Base-by-base conservation (phyloP, 1,140 invertebrate genomes). In the Rhynchophorus ferrugineus region DNA sequence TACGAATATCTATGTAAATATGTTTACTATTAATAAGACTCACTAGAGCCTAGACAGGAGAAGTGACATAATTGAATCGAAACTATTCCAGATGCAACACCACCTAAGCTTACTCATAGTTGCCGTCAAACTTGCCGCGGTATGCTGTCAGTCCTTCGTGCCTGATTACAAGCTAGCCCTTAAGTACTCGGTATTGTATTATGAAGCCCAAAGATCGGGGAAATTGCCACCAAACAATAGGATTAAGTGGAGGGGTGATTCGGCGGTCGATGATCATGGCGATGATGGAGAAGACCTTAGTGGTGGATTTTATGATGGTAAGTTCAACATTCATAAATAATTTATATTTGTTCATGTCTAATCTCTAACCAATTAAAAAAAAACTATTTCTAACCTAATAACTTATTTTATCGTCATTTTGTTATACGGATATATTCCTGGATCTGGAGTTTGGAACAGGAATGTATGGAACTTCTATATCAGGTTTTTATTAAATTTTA, bases 271-370 rank as follows among this genome's bases (percentile, higher is more conserved):
- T 9, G 82, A 83, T 63, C 63, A 65, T 18, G 74, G 75, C 3
- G 57, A 66, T 3, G 69, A 74, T 22, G 77, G 77, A 2, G 73
- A 78, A 61, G 80, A 83, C 61, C 64, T 84, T 7, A 77, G 72
- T 9, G 82, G 81, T 36, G 82, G 82, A 38, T 83, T 82, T 67
- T 83, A 83, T 61, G 81, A 83, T 59, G 80, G 80, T 82, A 66
- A 67, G 63, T 45, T 11, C 38, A 43, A 24, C 38, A 3, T 45
- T 52, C 16, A 13, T 5, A 8, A 7, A 29, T 11, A 29, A 6
- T 29, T 29, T 6, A 29, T 6, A 29, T 29, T 29, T n/a, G n/a
- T n/a, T n/a, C n/a, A n/a, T n/a, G n/a, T n/a, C n/a, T n/a, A n/a
- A n/a, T n/a, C n/a, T n/a, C n/a, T n/a, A n/a, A n/a, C n/a, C n/a